Evolutionary conservation across 2,113 vertebrate species (phyloP).

Genomic region (Rattus rattus): DNA sequence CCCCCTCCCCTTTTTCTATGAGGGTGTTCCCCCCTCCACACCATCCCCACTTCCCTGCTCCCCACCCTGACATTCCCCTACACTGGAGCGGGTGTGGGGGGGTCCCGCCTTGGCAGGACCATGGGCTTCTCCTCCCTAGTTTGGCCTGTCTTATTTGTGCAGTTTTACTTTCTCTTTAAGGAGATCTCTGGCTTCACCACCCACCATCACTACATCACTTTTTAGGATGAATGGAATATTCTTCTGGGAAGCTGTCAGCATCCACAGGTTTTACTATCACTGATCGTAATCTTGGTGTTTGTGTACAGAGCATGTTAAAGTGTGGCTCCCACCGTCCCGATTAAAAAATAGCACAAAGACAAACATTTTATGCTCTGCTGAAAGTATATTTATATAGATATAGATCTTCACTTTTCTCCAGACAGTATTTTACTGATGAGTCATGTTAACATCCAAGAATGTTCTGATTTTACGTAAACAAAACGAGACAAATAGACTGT

Average conservation of each 20-base stretch:
- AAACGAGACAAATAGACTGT: conserved; percentile 50
- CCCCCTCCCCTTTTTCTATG: no score
- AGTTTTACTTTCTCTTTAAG: not conserved
- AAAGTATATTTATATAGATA: conserved; percentile 78
- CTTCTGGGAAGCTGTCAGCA: not conserved
- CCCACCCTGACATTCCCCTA: no score
- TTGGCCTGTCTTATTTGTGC: not conserved
- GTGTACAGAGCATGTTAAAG: not conserved
- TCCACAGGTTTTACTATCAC: not conserved
- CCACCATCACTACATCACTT: not conserved
- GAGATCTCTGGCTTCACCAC: not conserved
- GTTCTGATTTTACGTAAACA: conserved; percentile 55
- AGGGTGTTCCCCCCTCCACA: no score
- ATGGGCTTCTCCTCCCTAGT: not conserved
- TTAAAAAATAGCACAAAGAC: conserved; percentile 69
- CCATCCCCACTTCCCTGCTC: no score
- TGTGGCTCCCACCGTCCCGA: not conserved
- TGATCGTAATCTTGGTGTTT: not conserved
- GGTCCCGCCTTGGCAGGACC: no score
- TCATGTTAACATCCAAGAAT: conserved; percentile 63
- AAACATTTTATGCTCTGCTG: conserved; percentile 58
- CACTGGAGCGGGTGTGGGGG: no score
- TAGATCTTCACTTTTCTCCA: conserved; percentile 74
- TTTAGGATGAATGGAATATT: not conserved
- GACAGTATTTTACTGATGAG: conserved; percentile 63